Evolutionary conservation across 2,797 vertebrate genomes (phyloP).

Genomic region (Nannoperca obscura): DNA sequence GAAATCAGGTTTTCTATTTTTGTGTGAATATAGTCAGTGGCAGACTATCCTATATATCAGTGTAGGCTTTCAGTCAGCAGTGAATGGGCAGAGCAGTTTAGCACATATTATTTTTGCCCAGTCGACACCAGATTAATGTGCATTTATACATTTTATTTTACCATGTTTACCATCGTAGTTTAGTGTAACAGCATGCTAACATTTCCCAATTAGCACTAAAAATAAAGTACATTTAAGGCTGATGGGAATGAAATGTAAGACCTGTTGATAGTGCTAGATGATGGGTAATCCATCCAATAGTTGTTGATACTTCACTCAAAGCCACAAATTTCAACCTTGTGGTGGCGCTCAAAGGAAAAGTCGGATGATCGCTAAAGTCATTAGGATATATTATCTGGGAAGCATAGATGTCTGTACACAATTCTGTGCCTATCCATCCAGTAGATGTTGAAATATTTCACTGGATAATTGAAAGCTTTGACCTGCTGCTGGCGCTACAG

Average conservation of each 20-base stretch:
- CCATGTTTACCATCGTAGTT: not conserved
- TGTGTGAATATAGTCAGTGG: not conserved
- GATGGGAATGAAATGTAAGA: not conserved
- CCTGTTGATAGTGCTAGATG: conserved; percentile 7
- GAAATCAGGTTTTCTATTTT: conserved; percentile 5
- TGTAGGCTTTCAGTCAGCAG: conserved; percentile 15
- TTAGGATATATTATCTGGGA: not conserved
- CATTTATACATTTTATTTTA: not conserved
- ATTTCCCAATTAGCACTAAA: no score
- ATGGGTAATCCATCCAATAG: not conserved
- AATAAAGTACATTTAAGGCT: not conserved
- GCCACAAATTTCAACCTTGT: not conserved
- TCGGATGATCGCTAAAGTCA: not conserved
- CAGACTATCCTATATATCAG: conserved; percentile 4
- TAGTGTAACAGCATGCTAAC: not conserved
- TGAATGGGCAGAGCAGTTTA: conserved; percentile 25
- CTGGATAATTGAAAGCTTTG: not conserved
- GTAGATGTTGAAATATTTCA: not conserved
- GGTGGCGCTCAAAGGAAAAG: not conserved
- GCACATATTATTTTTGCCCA: not conserved
- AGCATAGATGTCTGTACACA: not conserved
- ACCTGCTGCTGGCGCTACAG: conserved; percentile 12
- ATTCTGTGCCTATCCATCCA: not conserved
- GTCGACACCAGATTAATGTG: not conserved
- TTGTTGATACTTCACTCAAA: not conserved